A percentile compares a stretch with the other conserved stretches of the same genome.
These are phyloP conservation scores for Neocloeon triangulifer DNA, from an alignment of 1,140 invertebrate genomes.

Conservation along the genomic window DNA sequence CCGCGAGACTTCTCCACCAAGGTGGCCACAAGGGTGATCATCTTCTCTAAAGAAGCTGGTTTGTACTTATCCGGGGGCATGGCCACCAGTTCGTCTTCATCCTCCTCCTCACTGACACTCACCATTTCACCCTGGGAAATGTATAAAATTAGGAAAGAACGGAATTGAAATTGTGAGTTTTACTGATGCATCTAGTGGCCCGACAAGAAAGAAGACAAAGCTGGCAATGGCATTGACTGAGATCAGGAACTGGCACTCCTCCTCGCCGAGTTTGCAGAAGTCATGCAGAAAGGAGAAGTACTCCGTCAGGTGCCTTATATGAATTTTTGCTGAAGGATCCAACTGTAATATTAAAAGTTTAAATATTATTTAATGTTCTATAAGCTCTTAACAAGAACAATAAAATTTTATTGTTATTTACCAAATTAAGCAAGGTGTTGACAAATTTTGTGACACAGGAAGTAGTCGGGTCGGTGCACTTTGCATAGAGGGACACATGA, in stretches of 20 bases:
- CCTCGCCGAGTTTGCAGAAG: slow-evolving; percentile 85
- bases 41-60: slow-evolving; percentile 81
- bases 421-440: slow-evolving; percentile 63
- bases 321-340: slow-evolving; percentile 68
- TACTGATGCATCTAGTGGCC: slow-evolving; percentile 43
- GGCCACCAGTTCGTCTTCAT: slow-evolving; percentile 47
- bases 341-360: slow-evolving; percentile 25
- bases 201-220: slow-evolving; percentile 79
- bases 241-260: slow-evolving; percentile 70
- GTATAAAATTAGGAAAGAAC: not conserved
- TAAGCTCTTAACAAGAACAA: too few relatives aligned
- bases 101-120: slow-evolving; percentile 50
- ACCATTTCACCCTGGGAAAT: slow-evolving; percentile 24
- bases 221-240: slow-evolving; percentile 67
- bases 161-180: too few relatives aligned
- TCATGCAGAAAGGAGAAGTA: slow-evolving; percentile 81
- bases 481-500: too few relatives aligned
- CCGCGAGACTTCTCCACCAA: slow-evolving; percentile 72
- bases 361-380: not conserved
- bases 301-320: slow-evolving; percentile 70
- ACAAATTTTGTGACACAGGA: slow-evolving; percentile 85
- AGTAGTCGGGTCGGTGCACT: too few relatives aligned
- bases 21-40: slow-evolving; percentile 73
- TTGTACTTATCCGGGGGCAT: slow-evolving; percentile 48
- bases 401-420: slow-evolving; percentile 23